Percentiles rank a stretch among this genome's conserved stretches.
phyloP scores from a whole-genome alignment of 2,113 vertebrate species.

The Amphilophus citrinellus region DNA sequence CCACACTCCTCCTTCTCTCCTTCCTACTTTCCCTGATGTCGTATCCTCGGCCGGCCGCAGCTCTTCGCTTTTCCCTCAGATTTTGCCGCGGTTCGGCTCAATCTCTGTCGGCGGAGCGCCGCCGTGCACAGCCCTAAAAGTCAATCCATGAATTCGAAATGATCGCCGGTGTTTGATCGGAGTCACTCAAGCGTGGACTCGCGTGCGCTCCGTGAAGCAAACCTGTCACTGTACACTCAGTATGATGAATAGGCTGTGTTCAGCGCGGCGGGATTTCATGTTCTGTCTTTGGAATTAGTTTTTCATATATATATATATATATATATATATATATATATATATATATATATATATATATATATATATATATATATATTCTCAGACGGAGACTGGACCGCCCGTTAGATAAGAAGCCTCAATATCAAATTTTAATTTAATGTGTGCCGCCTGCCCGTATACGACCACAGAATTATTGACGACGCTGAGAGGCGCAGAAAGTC shows the following conservation, averaged over 20 bases:
- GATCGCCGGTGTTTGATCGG: constrained; percentile 64
- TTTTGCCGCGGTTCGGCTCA: constrained; percentile 62
- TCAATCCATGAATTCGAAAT: constrained; percentile 76
- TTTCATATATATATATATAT: neutral
- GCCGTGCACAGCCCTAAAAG: constrained; percentile 56
- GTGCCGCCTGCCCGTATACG: neutral
- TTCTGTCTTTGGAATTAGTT: constrained; percentile 33
- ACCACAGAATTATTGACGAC: neutral
- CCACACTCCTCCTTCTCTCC: constrained; percentile 25
- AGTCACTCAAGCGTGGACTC: constrained; percentile 72
- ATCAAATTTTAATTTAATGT: neutral
- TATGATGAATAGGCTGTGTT: constrained; percentile 46
- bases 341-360: too few relatives aligned
- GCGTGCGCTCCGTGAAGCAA: constrained; percentile 36
- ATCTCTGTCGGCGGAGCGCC: constrained; percentile 31
- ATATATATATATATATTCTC: too few relatives aligned
- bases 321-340: too few relatives aligned
- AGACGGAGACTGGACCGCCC: neutral
- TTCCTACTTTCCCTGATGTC: neutral
- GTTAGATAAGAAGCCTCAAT: neutral
- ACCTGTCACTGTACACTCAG: constrained; percentile 37
- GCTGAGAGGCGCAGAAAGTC: neutral
- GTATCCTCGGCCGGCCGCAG: constrained; percentile 25
- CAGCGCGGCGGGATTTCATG: neutral
- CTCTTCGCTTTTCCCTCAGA: constrained; percentile 54